phyloP scores from a whole-genome alignment of 1,140 invertebrate genomes.

The Drosophila novamexicana region DNA sequence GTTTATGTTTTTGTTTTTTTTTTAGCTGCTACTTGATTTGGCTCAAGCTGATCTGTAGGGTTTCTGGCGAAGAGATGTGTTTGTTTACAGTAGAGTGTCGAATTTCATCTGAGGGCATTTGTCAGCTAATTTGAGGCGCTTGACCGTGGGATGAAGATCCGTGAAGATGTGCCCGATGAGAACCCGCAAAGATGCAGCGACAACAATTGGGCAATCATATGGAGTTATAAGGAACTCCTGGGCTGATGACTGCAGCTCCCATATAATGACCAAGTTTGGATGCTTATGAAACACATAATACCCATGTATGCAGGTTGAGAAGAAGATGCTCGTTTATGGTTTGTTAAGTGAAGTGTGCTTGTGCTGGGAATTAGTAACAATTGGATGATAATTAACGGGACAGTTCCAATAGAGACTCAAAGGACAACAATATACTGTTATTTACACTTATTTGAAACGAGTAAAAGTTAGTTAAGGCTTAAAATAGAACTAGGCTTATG shows the following conservation, averaged over 20 bases:
- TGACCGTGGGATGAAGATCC: constrained; percentile 3
- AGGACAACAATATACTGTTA: constrained; percentile 9
- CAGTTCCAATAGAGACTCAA: constrained; percentile 16
- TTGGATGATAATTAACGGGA: constrained; percentile 6
- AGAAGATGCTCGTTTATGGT: not conserved
- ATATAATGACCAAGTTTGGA: not conserved
- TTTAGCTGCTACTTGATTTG: constrained; percentile 53
- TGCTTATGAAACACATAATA: not conserved
- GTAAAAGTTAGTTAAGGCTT: constrained; percentile 5
- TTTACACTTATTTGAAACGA: not conserved
- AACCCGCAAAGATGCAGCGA: not conserved
- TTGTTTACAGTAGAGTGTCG: not conserved
- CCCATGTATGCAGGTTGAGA: not conserved
- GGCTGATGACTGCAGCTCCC: constrained; percentile 12
- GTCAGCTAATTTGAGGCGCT: constrained; percentile 24
- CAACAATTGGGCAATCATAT: not conserved
- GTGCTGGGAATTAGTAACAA: constrained; percentile 36
- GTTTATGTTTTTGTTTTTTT: constrained; percentile 35
- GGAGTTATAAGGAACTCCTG: not conserved
- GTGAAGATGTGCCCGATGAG: not conserved
- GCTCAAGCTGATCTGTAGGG: too few relatives aligned
- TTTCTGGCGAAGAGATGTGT: too few relatives aligned
- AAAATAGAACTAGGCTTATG: not conserved
- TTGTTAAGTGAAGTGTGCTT: constrained; percentile 10
- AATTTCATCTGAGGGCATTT: constrained; percentile 14